Percentiles rank a stretch among this genome's conserved stretches.
Evolutionary conservation across 2,888 invertebrate species (phyloP).

Genomic region (Phorcus lineatus): DNA sequence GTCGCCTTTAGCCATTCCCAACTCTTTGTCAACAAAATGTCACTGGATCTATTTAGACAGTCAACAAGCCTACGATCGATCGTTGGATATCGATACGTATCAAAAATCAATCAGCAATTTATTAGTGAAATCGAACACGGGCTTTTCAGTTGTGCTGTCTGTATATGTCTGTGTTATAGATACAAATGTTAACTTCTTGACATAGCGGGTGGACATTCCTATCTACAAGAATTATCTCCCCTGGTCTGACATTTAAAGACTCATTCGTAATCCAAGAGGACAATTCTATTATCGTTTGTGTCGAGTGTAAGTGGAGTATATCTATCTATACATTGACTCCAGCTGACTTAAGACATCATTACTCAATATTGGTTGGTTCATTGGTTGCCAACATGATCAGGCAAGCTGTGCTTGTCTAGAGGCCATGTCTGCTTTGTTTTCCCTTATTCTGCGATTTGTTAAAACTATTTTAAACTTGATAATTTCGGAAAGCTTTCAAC

Average conservation of each 20-base stretch:
- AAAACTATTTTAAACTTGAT: too few relatives aligned
- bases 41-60: neutral
- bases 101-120: constrained; percentile 10
- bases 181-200: neutral
- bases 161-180: neutral
- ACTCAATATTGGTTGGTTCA: neutral
- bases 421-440: too few relatives aligned
- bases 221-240: neutral
- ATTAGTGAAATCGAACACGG: neutral
- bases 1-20: neutral
- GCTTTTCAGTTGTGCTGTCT: neutral
- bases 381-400: too few relatives aligned
- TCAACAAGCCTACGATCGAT: constrained; percentile 6
- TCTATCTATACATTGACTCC: neutral
- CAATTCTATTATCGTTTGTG: constrained; percentile 4
- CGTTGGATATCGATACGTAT: constrained; percentile 5
- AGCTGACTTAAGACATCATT: neutral
- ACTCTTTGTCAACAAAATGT: neutral
- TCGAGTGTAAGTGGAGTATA: neutral
- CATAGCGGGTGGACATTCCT: neutral
- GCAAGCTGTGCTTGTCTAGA: too few relatives aligned
- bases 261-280: neutral
- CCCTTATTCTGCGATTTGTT: too few relatives aligned
- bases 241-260: neutral
- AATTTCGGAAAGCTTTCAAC: too few relatives aligned